Evolutionary conservation across 2,888 invertebrate genomes (phyloP).

Genomic region (Ennomos fuscantarius): DNA sequence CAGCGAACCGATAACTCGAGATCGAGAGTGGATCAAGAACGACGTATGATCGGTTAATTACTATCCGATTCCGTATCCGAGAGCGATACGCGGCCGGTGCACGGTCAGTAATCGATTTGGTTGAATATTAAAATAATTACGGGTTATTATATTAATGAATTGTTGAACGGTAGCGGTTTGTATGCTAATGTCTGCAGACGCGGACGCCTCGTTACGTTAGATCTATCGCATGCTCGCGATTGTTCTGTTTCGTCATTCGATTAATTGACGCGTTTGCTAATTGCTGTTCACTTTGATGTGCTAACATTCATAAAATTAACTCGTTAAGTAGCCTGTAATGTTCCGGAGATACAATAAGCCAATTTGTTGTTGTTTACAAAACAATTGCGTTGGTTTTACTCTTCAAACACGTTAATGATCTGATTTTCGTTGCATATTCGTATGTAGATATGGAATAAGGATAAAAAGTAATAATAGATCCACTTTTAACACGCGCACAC

Average conservation of each 20-base stretch:
- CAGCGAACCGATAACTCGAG: conserved; percentile 56
- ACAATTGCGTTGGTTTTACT: neutral
- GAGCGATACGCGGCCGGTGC: conserved; percentile 6
- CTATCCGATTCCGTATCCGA: conserved; percentile 32
- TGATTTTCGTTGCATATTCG: conserved; percentile 15
- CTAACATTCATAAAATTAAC: neutral
- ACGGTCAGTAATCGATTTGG: conserved; percentile 48
- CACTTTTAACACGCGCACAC: neutral
- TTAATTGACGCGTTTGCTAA: conserved; percentile 20
- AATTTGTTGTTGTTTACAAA: too few species aligned
- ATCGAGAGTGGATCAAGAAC: conserved; percentile 70
- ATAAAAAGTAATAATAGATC: conserved; percentile 1
- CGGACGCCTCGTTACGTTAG: conserved; percentile 21
- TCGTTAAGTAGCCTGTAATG: conserved; percentile 2
- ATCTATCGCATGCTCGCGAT: conserved; percentile 20
- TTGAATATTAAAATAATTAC: conserved; percentile 55
- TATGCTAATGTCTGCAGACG: conserved; percentile 39
- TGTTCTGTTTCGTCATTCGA: conserved; percentile 21
- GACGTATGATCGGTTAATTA: conserved; percentile 66
- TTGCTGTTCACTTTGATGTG: neutral
- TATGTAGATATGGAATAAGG: neutral
- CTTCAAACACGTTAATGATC: neutral
- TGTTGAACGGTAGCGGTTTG: conserved; percentile 48
- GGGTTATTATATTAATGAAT: conserved; percentile 50
- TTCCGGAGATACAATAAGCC: neutral